Base-by-base conservation (phyloP, 2,113 vertebrate species). In the Rallus limicola region DNA sequence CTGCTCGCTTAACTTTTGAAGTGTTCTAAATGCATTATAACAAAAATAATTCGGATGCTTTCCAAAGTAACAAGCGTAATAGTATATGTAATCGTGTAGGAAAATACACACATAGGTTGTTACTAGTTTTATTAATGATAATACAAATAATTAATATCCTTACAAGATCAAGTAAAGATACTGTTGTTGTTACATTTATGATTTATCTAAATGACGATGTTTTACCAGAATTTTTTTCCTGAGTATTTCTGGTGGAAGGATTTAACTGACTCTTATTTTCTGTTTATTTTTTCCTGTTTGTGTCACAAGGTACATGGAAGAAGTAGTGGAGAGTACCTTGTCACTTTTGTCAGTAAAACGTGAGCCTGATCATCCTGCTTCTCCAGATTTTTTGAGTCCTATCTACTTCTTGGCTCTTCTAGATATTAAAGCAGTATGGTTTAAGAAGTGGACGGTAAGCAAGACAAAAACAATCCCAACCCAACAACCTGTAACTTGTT, bases 401-500 rank as follows among this genome's bases (percentile, higher is more conserved):
- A 24, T 99, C 87, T 98, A 99, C 86, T 98, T 99, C 68, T 97
- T 99, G 94, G 98, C 99, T 79, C 88, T 99, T 89, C 88, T 99
- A 67, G 99, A 99, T 93, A 95, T 98, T 72, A 99, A 98, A 97
- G 99, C 99, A 70, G 95, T 98, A 5, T 99, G 99, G 99, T 99
- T 99, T 97, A 99, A 98, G 97, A 99, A 98, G 95, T 99, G 99
- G 99, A 99, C 98, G 99, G 99, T 99, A 97, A 98, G 98, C 67
- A 72, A 91, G 88, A 77, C 59, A 38, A 3, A 91, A 91, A 77
- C 55, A 42, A 3, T 0, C 0, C 0, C 24, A 84, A 5, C 11
- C 14, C 42, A 82, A 6, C 8, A 53, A 5, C 2, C 2, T 0
- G 0, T 38, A 20, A 59, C 10, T 86, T 70, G 5, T 69, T 82